phyloP scores from a whole-genome alignment of 2,888 invertebrate genomes.

The Germaria angustata region DNA sequence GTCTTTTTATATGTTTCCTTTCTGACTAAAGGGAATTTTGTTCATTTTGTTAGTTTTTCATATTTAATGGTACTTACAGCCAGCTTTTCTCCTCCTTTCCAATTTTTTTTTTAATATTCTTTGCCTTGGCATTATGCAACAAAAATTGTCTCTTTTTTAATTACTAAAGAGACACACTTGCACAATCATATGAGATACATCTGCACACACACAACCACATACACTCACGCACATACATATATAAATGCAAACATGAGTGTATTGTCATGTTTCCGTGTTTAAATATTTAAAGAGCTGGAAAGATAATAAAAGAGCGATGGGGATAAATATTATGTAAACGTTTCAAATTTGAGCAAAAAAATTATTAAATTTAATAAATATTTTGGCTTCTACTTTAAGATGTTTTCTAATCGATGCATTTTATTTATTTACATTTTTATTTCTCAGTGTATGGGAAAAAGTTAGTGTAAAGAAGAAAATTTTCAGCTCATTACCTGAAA shows the following conservation, averaged over 20 bases:
- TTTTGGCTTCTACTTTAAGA: not conserved
- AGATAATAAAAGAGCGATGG: slow-evolving; percentile 27
- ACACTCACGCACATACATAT: too few species aligned
- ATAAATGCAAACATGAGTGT: not conserved
- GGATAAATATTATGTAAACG: not conserved
- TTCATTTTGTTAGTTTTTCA: slow-evolving; percentile 65
- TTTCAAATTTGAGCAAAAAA: not conserved
- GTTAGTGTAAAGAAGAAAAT: too few species aligned
- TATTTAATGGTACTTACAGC: slow-evolving; percentile 61
- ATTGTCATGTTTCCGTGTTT: slow-evolving; percentile 43
- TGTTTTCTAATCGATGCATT: too few species aligned
- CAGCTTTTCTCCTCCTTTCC: slow-evolving; percentile 14
- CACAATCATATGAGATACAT: not conserved
- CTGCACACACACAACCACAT: not conserved
- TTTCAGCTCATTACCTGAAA: too few species aligned
- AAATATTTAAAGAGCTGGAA: slow-evolving; percentile 53
- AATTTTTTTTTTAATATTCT: not conserved
- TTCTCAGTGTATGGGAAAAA: too few species aligned
- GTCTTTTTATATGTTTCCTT: not conserved
- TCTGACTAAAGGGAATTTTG: slow-evolving; percentile 60
- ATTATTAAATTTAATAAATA: not conserved
- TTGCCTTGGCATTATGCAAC: slow-evolving; percentile 1
- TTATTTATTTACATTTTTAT: too few species aligned
- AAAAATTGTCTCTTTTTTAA: slow-evolving; percentile 47
- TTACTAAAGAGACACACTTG: slow-evolving; percentile 23